These are phyloP conservation scores for Linyphia triangularis DNA, from an alignment of 2,888 invertebrate species.

Conservation along the genomic window DNA sequence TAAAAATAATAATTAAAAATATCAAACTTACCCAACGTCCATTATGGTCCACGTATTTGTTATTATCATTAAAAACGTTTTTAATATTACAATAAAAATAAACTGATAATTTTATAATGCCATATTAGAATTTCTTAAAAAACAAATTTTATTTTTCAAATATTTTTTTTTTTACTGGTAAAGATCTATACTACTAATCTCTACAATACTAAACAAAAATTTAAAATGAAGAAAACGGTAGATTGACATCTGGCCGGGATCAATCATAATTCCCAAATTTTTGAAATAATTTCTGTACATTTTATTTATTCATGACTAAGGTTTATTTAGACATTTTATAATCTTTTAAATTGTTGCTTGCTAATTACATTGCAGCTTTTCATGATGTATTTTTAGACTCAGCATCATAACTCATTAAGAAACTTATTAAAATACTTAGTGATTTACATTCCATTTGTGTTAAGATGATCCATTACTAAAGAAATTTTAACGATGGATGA, in stretches of 20 bases:
- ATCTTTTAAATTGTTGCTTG: background rate
- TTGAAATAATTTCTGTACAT: background rate
- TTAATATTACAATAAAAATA: background rate
- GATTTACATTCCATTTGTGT: background rate
- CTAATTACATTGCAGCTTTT: background rate
- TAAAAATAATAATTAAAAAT: too few relatives aligned
- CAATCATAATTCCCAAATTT: slow-evolving; percentile 8
- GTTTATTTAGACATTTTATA: slow-evolving; percentile 41
- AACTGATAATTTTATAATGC: background rate
- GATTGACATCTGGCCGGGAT: slow-evolving; percentile 56
- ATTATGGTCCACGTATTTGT: too few relatives aligned
- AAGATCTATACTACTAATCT: slow-evolving; percentile 26
- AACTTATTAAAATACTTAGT: background rate
- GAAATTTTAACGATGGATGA: slow-evolving; percentile 50
- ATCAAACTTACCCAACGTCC: too few relatives aligned
- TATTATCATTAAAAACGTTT: too few relatives aligned
- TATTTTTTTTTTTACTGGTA: background rate
- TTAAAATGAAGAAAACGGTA: slow-evolving; percentile 55
- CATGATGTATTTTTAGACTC: background rate
- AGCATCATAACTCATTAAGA: background rate
- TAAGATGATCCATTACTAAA: background rate
- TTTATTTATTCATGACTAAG: background rate
- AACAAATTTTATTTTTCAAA: background rate
- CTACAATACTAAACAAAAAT: slow-evolving; percentile 43
- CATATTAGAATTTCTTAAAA: background rate